These are phyloP conservation scores for Cossypha dichroa DNA, from an alignment of 2,797 vertebrate species.

Conservation along the genomic window DNA sequence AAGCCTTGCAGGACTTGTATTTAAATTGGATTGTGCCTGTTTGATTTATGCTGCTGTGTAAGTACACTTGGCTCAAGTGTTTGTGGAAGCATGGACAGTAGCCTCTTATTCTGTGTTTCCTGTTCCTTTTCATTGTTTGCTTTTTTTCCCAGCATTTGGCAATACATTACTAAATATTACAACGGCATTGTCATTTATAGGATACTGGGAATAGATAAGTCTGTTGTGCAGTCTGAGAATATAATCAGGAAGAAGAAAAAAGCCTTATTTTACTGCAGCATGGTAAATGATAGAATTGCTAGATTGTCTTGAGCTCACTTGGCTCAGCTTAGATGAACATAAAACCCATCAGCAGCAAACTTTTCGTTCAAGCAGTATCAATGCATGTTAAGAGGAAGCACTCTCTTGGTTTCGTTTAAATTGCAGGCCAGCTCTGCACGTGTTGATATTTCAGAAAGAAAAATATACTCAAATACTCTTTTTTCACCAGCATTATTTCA, in stretches of 20 bases:
- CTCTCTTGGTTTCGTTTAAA: neutral
- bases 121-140: neutral
- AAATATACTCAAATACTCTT: neutral
- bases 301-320: neutral
- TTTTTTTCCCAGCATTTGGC: neutral
- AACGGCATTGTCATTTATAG: neutral
- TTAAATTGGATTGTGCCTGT: conserved; percentile 48
- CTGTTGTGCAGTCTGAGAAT: neutral
- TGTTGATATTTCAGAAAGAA: neutral
- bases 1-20: conserved; percentile 20
- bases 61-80: neutral
- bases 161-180: neutral
- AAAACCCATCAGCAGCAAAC: neutral
- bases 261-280: neutral
- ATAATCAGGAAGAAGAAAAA: neutral
- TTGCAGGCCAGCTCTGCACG: neutral
- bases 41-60: conserved; percentile 37
- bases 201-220: neutral
- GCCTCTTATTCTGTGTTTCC: neutral
- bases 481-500: neutral
- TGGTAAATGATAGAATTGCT: neutral
- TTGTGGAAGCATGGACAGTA: neutral
- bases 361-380: neutral
- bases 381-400: neutral
- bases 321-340: neutral